A percentile compares a stretch with the other conserved stretches of the same genome.
These are phyloP conservation scores for Cyclophora albipunctata DNA, from an alignment of 2,888 invertebrate genomes.

Conservation along the genomic window DNA sequence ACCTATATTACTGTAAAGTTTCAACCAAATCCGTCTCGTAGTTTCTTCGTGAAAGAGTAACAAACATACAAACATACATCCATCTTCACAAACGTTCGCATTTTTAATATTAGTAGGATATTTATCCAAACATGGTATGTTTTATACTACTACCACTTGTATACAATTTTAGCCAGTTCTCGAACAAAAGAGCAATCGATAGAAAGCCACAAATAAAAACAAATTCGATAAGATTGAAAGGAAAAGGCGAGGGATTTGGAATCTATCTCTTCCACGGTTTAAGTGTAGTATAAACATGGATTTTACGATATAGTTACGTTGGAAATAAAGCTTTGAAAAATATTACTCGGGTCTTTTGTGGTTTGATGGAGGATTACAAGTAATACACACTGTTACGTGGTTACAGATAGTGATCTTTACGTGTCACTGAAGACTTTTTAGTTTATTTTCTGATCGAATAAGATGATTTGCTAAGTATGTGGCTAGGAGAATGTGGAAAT, in stretches of 20 bases:
- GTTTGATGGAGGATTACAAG: background rate
- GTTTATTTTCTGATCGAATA: too few relatives aligned
- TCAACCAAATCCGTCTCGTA: too few relatives aligned
- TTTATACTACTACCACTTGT: background rate
- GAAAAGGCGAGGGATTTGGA: background rate
- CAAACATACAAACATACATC: too few relatives aligned
- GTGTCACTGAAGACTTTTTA: background rate
- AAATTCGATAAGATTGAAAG: constrained; percentile 6
- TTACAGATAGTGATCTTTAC: background rate
- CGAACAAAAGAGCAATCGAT: background rate
- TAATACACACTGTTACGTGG: background rate
- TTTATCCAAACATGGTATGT: too few relatives aligned
- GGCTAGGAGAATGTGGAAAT: too few relatives aligned
- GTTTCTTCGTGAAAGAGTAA: too few relatives aligned
- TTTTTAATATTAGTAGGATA: too few relatives aligned
- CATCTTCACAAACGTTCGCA: too few relatives aligned
- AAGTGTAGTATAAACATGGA: background rate
- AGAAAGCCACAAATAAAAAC: constrained; percentile 1
- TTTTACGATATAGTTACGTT: background rate
- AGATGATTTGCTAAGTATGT: too few relatives aligned
- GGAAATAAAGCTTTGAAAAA: background rate
- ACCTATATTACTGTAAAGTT: too few relatives aligned
- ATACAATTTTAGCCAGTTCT: background rate
- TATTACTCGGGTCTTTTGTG: background rate
- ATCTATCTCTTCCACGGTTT: background rate